These are phyloP conservation scores for Phataginus tricuspis DNA, from an alignment of 2,797 vertebrate genomes.

Conservation along the genomic window DNA sequence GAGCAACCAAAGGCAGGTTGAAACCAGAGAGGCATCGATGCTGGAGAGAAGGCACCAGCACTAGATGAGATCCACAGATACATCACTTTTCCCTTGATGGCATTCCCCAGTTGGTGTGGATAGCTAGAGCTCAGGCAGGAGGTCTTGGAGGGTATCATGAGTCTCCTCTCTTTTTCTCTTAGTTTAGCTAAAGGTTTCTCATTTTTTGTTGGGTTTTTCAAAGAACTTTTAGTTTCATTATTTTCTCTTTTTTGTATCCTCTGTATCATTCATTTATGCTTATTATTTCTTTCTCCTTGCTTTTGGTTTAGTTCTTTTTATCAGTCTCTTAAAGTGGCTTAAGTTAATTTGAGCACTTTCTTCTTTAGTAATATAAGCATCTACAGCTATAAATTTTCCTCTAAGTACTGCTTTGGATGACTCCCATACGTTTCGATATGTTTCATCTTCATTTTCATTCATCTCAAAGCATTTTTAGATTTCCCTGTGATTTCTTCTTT, in stretches of 20 bases:
- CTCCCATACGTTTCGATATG: not conserved
- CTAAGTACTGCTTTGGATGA: not conserved
- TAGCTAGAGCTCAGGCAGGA: not conserved
- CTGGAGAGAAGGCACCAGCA: not conserved
- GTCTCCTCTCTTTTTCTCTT: not conserved
- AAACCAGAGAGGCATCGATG: not conserved
- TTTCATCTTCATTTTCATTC: not conserved
- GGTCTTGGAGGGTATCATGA: not conserved
- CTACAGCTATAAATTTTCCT: not conserved
- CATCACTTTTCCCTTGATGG: not conserved
- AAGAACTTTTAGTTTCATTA: not conserved
- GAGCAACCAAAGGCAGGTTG: not conserved
- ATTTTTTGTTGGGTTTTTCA: not conserved
- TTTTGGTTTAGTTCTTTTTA: not conserved
- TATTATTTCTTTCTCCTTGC: not conserved
- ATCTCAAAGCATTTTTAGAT: not conserved
- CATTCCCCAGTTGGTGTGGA: not conserved
- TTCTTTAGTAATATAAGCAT: not conserved
- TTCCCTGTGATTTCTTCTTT: not conserved
- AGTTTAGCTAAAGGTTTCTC: not conserved
- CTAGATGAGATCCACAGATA: not conserved
- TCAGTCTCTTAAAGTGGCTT: not conserved
- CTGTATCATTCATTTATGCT: not conserved
- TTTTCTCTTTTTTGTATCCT: not conserved
- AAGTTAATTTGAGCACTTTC: not conserved